A percentile compares a stretch with the other conserved stretches of the same genome.
These are phyloP conservation scores for Cryptocephalus primarius DNA, from an alignment of 2,888 invertebrate genomes.

Conservation along the genomic window DNA sequence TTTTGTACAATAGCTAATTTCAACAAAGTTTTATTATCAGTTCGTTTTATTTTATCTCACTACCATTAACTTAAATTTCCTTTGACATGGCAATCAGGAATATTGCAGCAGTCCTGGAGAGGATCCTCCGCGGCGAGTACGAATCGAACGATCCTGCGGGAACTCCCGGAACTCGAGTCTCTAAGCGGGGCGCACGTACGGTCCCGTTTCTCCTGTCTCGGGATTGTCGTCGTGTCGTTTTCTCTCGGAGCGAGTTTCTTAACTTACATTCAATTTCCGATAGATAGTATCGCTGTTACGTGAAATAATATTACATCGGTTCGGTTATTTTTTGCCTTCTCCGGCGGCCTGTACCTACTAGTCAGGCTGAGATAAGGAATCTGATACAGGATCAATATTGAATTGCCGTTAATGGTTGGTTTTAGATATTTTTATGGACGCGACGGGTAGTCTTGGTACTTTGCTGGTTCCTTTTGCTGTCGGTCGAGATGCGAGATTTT, in stretches of 20 bases:
- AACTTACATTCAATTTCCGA: constrained; percentile 18
- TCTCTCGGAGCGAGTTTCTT: constrained; percentile 8
- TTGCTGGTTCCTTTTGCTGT: too few relatives aligned
- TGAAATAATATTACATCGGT: constrained; percentile 9
- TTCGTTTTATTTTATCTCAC: constrained; percentile 11
- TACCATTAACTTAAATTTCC: constrained; percentile 13
- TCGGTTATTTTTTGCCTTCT: neutral
- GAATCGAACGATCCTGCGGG: neutral
- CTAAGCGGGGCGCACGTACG: neutral
- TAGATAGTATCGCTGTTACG: constrained; percentile 12
- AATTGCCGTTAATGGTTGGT: constrained; percentile 2
- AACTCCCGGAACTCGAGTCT: neutral
- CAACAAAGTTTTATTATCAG: constrained; percentile 10
- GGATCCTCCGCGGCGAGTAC: neutral
- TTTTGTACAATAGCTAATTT: constrained; percentile 8
- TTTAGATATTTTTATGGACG: too few relatives aligned
- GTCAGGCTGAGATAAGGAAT: constrained; percentile 1
- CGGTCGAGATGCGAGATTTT: too few relatives aligned
- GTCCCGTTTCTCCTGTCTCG: neutral
- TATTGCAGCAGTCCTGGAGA: constrained; percentile 6
- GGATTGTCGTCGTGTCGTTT: constrained; percentile 4
- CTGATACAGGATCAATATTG: constrained; percentile 6
- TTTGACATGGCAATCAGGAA: constrained; percentile 13
- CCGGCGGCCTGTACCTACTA: too few relatives aligned
- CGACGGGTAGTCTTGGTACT: too few relatives aligned